phyloP scores from a whole-genome alignment of 1,140 invertebrate species.

The Drosophila azteca region DNA sequence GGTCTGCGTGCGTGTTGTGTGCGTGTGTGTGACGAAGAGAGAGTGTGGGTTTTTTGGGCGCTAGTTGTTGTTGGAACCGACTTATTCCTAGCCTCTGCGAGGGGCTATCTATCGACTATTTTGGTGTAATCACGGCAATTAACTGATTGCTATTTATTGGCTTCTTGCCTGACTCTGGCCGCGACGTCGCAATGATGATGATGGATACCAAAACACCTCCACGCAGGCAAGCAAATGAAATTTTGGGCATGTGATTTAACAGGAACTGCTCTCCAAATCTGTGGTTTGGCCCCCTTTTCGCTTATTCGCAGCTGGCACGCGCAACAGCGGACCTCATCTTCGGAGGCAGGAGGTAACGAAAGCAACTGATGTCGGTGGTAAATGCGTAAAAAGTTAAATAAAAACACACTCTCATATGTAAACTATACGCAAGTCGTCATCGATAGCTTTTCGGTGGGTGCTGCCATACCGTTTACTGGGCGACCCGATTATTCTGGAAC shows the following conservation, averaged over 20 bases:
- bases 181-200: too few species aligned
- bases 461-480: conserved; percentile 5
- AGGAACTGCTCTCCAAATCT: neutral
- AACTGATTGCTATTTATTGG: conserved; percentile 38
- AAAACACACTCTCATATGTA: conserved; percentile 63
- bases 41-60: neutral
- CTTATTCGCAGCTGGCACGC: conserved; percentile 33
- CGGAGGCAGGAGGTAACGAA: neutral
- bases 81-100: conserved; percentile 2
- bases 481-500: neutral
- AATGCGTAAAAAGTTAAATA: conserved; percentile 63
- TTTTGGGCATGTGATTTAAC: conserved; percentile 11
- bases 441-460: conserved; percentile 51
- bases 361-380: conserved; percentile 1
- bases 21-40: neutral
- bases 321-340: conserved; percentile 29
- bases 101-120: conserved; percentile 24
- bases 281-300: conserved; percentile 12
- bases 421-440: conserved; percentile 59
- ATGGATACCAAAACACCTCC: conserved; percentile 37
- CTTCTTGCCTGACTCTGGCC: conserved; percentile 18
- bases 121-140: conserved; percentile 42
- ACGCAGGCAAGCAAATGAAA: conserved; percentile 50
- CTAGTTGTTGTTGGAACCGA: neutral
- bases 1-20: conserved; percentile 10